Base-by-base conservation (phyloP, 2,888 invertebrate species). In the Drosophila setosimentum region DNA sequence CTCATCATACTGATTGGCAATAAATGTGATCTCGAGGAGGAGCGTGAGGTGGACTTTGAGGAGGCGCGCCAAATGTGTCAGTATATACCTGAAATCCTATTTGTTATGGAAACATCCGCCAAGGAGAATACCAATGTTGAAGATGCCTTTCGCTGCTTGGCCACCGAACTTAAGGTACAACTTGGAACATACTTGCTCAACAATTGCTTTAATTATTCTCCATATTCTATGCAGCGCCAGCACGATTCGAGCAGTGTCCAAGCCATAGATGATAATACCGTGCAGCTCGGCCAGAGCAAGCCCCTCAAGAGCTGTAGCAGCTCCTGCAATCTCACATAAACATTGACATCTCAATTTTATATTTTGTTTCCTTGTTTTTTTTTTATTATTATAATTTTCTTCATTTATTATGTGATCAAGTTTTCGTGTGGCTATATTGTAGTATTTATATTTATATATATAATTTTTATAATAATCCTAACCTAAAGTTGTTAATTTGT, bases 101-200 rank as follows among this genome's bases (percentile, higher is more conserved):
- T 96, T 92, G 96, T 97, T 40, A 94, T 97, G 94, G 98, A 98
- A 93, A 97, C 97, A 2, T 98, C 98, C 72, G 97, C 98, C 74
- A 98, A 98, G 93, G 97, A 97, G 89, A 98, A 98, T 91, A 96
- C 96, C 58, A 98, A 98, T 93, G 96, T 98, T 81, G 98, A 98
- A 92, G 96, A 97, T 84, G 96, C 97, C 76, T 98, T 98, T 93
- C 95, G 96, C 72, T 96, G 96, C 91, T 94, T 98, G 91, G 98
- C 98, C 64, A 96, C 96, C 58, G 97, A 98, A 94, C 94, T 98
- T 72, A 98, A 98, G 95, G 97, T 96, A 91, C 32, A 0, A 4
- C 21, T n/a, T 35, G 29, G 29, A 3, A 13, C 11, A 18, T 16
- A 7, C 18, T 18, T 11, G 29, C 7, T 16, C 40, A 16, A 7